Percentiles rank a stretch among this genome's conserved stretches.
Evolutionary conservation across 2,113 vertebrate genomes (phyloP).

Genomic region (Grallaria varia): DNA sequence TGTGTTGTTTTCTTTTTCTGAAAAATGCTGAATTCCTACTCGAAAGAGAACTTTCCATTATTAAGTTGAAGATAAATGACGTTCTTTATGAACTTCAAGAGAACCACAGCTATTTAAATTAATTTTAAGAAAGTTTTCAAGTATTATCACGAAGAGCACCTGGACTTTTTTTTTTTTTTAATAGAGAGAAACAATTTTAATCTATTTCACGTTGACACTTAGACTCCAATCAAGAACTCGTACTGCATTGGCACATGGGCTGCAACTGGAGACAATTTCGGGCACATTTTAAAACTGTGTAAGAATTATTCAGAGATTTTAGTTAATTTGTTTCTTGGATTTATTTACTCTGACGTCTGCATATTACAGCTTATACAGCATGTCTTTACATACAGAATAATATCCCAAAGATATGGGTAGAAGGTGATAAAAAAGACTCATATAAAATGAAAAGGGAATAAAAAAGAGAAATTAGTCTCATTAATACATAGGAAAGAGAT

Average conservation of each 20-base stretch:
- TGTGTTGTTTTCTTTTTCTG: not conserved
- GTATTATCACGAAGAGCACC: not conserved
- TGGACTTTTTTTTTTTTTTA: not conserved
- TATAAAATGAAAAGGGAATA: conserved; percentile 5
- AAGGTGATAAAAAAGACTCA: conserved; percentile 2
- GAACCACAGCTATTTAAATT: not conserved
- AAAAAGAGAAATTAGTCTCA: conserved; percentile 41
- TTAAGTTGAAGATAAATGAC: not conserved
- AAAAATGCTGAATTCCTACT: not conserved
- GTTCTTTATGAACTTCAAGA: not conserved
- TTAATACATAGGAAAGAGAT: conserved; percentile 34
- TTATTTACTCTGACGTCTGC: not conserved
- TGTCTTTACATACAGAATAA: not conserved
- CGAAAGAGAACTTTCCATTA: not conserved
- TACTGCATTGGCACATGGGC: not conserved
- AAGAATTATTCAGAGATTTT: not conserved
- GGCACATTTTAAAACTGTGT: not conserved
- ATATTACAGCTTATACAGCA: not conserved
- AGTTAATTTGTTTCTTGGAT: not conserved
- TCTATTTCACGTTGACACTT: not conserved
- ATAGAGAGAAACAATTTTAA: not conserved
- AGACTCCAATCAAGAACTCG: not conserved
- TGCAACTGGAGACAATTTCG: not conserved
- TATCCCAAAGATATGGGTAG: not conserved
- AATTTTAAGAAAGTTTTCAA: not conserved